Conservation (phyloP, 1,140 invertebrate species). For the Zaprionus inermis region DNA sequence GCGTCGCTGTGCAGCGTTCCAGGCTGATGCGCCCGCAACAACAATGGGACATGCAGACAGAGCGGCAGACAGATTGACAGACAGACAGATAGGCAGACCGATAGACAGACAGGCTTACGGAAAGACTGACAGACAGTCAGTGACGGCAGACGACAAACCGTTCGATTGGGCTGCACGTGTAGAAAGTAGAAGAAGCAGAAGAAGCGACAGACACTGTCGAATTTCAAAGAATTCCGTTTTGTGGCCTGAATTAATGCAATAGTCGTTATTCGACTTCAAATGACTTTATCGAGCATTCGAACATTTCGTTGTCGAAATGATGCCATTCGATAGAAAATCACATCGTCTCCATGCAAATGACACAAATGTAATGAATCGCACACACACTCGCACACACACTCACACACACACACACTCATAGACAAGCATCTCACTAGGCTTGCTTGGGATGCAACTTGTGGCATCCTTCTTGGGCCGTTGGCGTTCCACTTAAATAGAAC, state of each 20-base stretch:
- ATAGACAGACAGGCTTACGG: not conserved
- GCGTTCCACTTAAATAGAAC: conserved; percentile 13
- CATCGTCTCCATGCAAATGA: conserved; percentile 43
- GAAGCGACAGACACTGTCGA: conserved; percentile 12
- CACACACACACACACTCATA: not conserved
- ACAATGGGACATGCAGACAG: conserved; percentile 21
- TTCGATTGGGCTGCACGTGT: conserved; percentile 38
- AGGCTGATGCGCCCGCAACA: conserved; percentile 59
- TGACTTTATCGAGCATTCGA: conserved; percentile 60
- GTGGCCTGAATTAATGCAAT: conserved; percentile 63
- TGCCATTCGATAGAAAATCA: conserved; percentile 60
- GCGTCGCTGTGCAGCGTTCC: conserved; percentile 67
- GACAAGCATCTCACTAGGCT: not conserved
- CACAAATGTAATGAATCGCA: conserved; percentile 41
- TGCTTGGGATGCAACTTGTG: conserved; percentile 30
- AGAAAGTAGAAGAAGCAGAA: not conserved
- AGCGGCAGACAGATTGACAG: not conserved
- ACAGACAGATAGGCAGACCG: not conserved
- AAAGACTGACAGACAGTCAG: not conserved
- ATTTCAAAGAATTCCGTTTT: conserved; percentile 54
- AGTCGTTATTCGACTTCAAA: conserved; percentile 58
- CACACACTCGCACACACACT: conserved; percentile 26
- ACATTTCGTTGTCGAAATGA: conserved; percentile 55
- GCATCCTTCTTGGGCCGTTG: not conserved
- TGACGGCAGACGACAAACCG: not conserved